These are phyloP conservation scores for Buphagus erythrorhynchus DNA, from an alignment of 2,797 vertebrate species.

Conservation along the genomic window DNA sequence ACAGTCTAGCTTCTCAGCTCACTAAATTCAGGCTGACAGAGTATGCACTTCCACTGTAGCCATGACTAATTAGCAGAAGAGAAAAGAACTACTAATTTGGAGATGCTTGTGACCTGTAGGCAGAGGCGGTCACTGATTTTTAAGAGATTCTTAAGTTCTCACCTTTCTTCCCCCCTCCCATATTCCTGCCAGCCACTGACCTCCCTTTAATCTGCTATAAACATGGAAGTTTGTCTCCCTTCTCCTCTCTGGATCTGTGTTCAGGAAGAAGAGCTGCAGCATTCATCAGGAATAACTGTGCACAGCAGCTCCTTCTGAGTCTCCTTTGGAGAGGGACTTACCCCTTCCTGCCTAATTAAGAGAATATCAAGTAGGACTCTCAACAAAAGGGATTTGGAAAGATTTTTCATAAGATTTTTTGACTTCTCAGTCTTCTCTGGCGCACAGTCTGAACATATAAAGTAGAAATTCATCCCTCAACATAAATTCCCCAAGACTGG, in stretches of 20 bases:
- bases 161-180: background rate
- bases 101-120: background rate
- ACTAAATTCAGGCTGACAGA: slow-evolving; percentile 10
- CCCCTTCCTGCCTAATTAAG: background rate
- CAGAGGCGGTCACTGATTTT: background rate
- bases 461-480: background rate
- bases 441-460: background rate
- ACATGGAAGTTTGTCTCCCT: background rate
- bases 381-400: background rate
- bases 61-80: slow-evolving; percentile 11
- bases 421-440: background rate
- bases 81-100: slow-evolving; percentile 20
- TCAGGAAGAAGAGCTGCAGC: background rate
- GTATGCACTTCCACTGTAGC: background rate
- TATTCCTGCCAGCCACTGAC: background rate
- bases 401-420: background rate
- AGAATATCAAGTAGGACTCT: background rate
- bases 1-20: background rate
- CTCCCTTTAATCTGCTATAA: background rate
- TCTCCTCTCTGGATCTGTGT: background rate
- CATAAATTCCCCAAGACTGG: background rate
- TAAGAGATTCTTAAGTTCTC: background rate
- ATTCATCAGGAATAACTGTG: background rate
- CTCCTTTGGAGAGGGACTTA: background rate
- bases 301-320: background rate